A percentile compares a stretch with the other conserved stretches of the same genome.
Evolutionary conservation across 30 jellyfish, hydroid and myxozoan species (phyloP).

Genomic region (Phacellophora camtschatica): DNA sequence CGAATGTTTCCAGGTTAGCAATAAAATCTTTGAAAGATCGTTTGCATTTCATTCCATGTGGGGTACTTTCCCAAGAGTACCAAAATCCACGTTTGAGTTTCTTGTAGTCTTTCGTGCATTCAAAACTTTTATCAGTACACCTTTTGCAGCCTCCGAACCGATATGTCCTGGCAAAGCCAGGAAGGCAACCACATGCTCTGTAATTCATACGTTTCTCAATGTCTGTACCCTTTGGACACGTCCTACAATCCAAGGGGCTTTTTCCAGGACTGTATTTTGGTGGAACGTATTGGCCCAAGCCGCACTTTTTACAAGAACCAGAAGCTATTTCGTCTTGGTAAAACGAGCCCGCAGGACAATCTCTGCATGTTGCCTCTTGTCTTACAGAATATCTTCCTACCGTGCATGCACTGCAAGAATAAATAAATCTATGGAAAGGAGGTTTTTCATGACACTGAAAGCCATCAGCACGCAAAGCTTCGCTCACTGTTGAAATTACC

Average conservation of each 20-base stretch:
- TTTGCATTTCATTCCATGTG: neutral
- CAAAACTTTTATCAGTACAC: conserved; percentile 29
- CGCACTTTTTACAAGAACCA: conserved; percentile 32
- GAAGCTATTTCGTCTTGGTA: conserved; percentile 41
- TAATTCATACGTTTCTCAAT: conserved; percentile 15
- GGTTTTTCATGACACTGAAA: conserved; percentile 6
- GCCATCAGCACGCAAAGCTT: conserved; percentile 7
- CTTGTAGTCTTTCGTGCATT: conserved; percentile 19
- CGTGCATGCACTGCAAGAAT: conserved; percentile 39
- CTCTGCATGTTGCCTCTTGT: neutral
- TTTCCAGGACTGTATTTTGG: conserved; percentile 32
- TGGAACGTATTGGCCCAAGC: conserved; percentile 48
- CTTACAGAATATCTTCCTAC: neutral
- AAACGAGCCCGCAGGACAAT: conserved; percentile 56
- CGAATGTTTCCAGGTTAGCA: conserved; percentile 5
- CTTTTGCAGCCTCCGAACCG: conserved; percentile 55
- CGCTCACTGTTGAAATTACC: neutral
- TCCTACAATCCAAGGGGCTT: conserved; percentile 34
- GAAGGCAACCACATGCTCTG: conserved; percentile 48
- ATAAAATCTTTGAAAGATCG: neutral
- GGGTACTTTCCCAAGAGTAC: conserved; percentile 31
- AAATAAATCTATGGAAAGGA: no score
- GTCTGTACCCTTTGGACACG: conserved; percentile 62
- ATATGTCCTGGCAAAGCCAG: conserved; percentile 33
- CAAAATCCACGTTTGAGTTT: conserved; percentile 23